Evolutionary conservation across 2,797 vertebrate species (phyloP).

Genomic region (Sebastes minor): DNA sequence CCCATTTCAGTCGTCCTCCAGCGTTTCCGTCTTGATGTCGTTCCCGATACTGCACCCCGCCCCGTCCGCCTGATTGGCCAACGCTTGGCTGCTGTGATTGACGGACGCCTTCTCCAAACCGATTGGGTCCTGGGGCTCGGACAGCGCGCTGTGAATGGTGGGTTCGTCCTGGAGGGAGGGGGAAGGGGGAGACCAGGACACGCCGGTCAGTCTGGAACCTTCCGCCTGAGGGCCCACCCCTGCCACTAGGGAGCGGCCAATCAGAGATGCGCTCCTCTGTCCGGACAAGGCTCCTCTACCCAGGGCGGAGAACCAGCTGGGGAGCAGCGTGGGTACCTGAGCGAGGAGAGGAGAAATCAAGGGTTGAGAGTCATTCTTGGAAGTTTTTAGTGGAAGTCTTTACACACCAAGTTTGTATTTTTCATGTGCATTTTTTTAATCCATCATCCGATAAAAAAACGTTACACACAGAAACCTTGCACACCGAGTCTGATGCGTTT

Average conservation of each 20-base stretch:
- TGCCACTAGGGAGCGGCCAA: constrained; percentile 63
- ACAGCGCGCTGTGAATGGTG: constrained; percentile 84
- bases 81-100: constrained; percentile 89
- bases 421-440: no score
- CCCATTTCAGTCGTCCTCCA: constrained; percentile 92
- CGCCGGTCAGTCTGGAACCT: constrained; percentile 73
- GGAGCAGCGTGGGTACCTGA: constrained; percentile 79
- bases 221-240: constrained; percentile 68
- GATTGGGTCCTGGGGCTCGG: constrained; percentile 92
- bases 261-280: constrained; percentile 64
- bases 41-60: constrained; percentile 40
- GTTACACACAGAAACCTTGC: no score
- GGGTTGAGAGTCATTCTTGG: no score
- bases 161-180: constrained; percentile 89
- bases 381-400: neutral
- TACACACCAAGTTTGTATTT: no score
- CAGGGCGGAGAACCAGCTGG: constrained; percentile 77
- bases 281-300: constrained; percentile 66
- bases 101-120: constrained; percentile 92
- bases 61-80: constrained; percentile 83
- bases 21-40: constrained; percentile 96
- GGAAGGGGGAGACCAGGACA: constrained; percentile 82
- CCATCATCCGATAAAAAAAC: rapidly evolving
- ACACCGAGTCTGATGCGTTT: no score
- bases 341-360: neutral